Evolutionary conservation across 2,113 vertebrate species (phyloP).

Genomic region (Thymallus thymallus): DNA sequence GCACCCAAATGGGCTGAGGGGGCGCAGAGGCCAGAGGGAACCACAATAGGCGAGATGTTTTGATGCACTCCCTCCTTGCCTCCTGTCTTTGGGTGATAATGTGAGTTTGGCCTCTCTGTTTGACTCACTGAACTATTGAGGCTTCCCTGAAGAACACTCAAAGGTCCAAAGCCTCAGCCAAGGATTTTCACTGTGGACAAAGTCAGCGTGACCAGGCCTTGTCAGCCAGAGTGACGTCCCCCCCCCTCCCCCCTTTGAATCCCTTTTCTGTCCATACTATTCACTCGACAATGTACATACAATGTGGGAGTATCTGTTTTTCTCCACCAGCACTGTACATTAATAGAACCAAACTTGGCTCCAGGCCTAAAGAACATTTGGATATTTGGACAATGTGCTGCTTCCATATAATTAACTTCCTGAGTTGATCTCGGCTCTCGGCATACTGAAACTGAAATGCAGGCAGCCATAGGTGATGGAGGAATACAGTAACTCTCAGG

Average conservation of each 20-base stretch:
- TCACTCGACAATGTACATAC: constrained; percentile 18
- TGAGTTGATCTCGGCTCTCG: constrained; percentile 31
- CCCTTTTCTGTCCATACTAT: background rate
- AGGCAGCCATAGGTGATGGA: constrained; percentile 48
- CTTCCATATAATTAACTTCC: constrained; percentile 58
- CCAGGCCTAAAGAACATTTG: constrained; percentile 59
- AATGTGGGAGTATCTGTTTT: constrained; percentile 19
- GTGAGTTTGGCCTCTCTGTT: constrained; percentile 29
- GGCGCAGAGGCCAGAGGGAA: background rate
- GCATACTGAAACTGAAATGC: constrained; percentile 19
- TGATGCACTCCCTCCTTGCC: constrained; percentile 21
- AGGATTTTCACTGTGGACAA: constrained; percentile 38
- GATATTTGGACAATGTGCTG: constrained; percentile 16
- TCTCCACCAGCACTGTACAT: constrained; percentile 28
- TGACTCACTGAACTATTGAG: constrained; percentile 20
- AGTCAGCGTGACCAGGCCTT: constrained; percentile 26
- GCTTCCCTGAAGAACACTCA: constrained; percentile 24
- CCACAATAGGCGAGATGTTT: constrained; percentile 8
- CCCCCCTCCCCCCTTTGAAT: constrained; percentile 3
- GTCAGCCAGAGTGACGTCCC: constrained; percentile 10
- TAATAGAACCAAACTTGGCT: constrained; percentile 51
- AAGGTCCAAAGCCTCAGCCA: constrained; percentile 14
- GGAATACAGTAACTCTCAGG: constrained; percentile 50
- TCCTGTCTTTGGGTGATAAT: constrained; percentile 16
- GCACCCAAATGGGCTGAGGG: constrained; percentile 6